These are phyloP conservation scores for Motacilla alba DNA, from an alignment of 2,113 vertebrate species.

Conservation along the genomic window DNA sequence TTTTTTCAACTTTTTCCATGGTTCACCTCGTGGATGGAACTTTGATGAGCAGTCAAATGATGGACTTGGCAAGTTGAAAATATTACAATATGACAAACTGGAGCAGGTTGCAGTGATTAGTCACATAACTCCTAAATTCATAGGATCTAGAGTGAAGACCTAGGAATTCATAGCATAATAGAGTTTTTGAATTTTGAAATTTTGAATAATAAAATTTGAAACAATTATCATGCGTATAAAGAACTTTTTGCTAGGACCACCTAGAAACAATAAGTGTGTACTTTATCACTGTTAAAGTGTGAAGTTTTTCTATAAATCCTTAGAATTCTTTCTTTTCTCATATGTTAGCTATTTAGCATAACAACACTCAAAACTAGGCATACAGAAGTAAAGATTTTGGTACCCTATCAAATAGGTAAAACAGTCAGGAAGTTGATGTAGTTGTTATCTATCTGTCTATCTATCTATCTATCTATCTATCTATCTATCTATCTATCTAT, in stretches of 20 bases:
- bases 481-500: neutral
- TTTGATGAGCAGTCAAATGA: neutral
- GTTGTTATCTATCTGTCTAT: neutral
- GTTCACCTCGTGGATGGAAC: neutral
- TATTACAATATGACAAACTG: neutral
- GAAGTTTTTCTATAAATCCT: neutral
- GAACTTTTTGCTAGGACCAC: neutral
- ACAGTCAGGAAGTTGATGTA: neutral
- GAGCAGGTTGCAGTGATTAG: neutral
- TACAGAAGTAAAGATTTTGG: neutral
- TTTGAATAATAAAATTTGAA: neutral
- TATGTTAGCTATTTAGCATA: neutral
- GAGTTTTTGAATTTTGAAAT: neutral
- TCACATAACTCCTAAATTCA: neutral
- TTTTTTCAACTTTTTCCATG: neutral
- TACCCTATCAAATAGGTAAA: neutral
- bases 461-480: neutral
- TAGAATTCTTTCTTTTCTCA: neutral
- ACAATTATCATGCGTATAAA: neutral
- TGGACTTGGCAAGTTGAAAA: neutral
- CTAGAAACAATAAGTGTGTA: neutral
- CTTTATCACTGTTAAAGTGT: neutral
- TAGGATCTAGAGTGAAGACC: neutral
- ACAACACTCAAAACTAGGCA: neutral
- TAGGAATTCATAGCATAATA: neutral